Evolutionary conservation across 2,888 invertebrate genomes (phyloP), one percentile per base, ranked within the genome.

Genomic region (Salticus scenicus): DNA sequence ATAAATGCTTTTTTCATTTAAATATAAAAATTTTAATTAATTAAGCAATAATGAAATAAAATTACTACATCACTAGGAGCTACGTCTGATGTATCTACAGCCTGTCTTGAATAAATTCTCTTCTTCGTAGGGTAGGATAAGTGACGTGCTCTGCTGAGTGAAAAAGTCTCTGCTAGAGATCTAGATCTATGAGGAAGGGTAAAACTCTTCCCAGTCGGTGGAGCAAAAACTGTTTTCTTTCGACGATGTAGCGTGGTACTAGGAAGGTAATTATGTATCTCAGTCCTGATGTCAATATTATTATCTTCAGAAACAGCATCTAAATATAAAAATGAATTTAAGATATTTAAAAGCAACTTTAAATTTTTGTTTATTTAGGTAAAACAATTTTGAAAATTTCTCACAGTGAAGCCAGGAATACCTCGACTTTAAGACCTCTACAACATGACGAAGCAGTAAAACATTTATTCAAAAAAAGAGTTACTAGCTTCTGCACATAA

Each of bases 161-260:
- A 37, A 14, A 28, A 33, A 12, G n/a, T 30, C 24, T 28, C 8
- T 1, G 30, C 74, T 31, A 31, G 42, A 24, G 24, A 47, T 12
- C 24, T 12, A 14, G 71, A 70, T 28, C 41, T 24, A 17, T 73
- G 66, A 51, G 83, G 83, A 12, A 84, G 51, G n/a, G 83, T 84
- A 51, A 31, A 37, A 57, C 27, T 73, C 57, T 73, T 73, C 20
- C 8, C 73, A 5, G 7, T 8, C 5, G 28, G 28, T 24, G 14
- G 31, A 30, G 72, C 66, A 20, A 47, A 24, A n/a, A 83, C 47
- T 14, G 77, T 51, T 24, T 77, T 51, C 17, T 66, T 77, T 24
- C 57, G 72, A 27, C 73, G 72, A 20, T 75, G 63, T 69, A 84
- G 71, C 7, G 83, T 84, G 24, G 73, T 77, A 33, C 83, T 84